Evolutionary conservation across 1,140 invertebrate genomes (phyloP).

Genomic region (Drosophila chauvacae): DNA sequence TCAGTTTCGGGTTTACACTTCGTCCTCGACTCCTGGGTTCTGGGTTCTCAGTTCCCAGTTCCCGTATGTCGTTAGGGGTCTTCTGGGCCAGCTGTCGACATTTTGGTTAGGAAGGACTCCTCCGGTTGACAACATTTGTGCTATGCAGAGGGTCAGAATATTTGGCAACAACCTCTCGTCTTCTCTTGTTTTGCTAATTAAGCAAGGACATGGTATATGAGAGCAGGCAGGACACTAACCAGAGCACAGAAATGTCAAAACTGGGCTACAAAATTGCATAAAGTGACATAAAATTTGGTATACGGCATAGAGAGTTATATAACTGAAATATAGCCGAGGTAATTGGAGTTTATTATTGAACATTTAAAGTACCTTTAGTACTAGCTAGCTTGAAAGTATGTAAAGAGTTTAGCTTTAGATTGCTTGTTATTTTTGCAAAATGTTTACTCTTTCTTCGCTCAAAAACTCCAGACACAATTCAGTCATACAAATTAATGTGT

Average conservation of each 20-base stretch:
- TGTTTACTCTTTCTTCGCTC: background rate
- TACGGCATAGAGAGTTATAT: background rate
- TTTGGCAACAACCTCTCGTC: background rate
- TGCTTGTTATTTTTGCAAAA: slow-evolving; percentile 1
- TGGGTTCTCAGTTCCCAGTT: background rate
- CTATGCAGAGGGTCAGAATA: slow-evolving; percentile 31
- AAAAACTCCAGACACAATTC: slow-evolving; percentile 32
- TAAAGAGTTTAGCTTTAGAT: background rate
- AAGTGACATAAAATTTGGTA: background rate
- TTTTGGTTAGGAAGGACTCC: slow-evolving; percentile 35
- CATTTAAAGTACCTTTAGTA: background rate
- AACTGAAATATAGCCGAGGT: background rate
- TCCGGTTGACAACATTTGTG: slow-evolving; percentile 36
- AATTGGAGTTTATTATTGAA: background rate
- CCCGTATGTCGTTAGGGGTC: slow-evolving; percentile 29
- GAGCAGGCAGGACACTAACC: slow-evolving; percentile 6
- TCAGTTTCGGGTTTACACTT: slow-evolving; percentile 8
- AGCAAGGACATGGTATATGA: slow-evolving; percentile 31
- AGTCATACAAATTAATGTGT: slow-evolving; percentile 30
- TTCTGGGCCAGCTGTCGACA: slow-evolving; percentile 64
- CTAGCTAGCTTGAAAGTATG: background rate
- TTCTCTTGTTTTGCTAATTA: slow-evolving; percentile 60
- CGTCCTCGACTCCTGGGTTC: background rate
- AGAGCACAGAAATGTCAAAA: slow-evolving; percentile 24
- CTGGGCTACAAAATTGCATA: slow-evolving; percentile 24